Base-by-base conservation (phyloP, 2,113 vertebrate species). In the Macrotus californicus region DNA sequence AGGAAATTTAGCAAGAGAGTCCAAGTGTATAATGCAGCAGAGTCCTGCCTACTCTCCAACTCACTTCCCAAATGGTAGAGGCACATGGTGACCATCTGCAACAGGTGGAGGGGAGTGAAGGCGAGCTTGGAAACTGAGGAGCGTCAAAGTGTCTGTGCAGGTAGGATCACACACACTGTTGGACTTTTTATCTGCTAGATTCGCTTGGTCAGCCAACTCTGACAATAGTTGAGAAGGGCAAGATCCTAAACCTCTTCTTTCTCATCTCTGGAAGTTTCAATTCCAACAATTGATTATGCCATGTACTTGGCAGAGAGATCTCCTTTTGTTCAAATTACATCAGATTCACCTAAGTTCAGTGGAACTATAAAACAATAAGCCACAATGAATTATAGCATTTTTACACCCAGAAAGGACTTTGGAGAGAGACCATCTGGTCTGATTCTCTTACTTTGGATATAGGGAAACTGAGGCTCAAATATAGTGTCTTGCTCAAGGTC, bases 251-350 rank as follows among this genome's bases (percentile, higher is more conserved):
- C 48, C 34, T 50, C 41, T 59, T 66, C 52, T 79, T 59, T 66
- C 52, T 79, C 75, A 52, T 91, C n/a, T 61, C 92, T 0, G 14
- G 96, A 87, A 95, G 29, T 75, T 94, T 90, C 54, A 84, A 34
- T 96, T 92, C 72, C 86, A 92, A 88, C 72, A 61, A 84, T 14
- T 61, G 89, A 88, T 89, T 61, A 89, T 96, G 64, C 59, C 29
- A 52, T 12, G 29, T 48, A 81, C 31, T 81, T 95, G 84, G 90
- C 90, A 95, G 81, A 67, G 29, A 89, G 76, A 4, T 61, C 48
- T 96, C 76, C 41, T 96, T 97, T 93, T 69, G 83, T 93, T 87
- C 94, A 52, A 89, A 84, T 43, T 91, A 93, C 48, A 91, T 91
- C 36, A 77, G 70, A 88, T 73, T 94, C 56, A 48, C 43, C 29